phyloP scores from a whole-genome alignment of 1,140 invertebrate species.

The Tetranychus cinnabarinus region DNA sequence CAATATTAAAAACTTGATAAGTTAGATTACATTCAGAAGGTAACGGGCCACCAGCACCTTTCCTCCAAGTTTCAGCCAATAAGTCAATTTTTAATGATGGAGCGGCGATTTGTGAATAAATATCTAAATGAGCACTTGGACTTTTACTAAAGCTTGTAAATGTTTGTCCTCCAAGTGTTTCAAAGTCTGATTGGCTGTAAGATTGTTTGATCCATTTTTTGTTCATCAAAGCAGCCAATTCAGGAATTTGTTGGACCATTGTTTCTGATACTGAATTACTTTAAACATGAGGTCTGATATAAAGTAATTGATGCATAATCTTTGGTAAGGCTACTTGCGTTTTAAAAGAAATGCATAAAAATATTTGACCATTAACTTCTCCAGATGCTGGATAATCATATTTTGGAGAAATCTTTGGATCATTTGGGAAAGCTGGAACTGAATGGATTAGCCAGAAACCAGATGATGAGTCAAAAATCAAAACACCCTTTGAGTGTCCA shows the following conservation, averaged over 20 bases:
- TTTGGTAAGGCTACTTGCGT: neutral
- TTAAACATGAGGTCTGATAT: neutral
- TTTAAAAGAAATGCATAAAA: neutral
- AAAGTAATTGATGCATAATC: neutral
- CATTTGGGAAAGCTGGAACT: conserved; percentile 31
- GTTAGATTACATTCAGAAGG: conserved; percentile 27
- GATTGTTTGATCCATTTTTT: neutral
- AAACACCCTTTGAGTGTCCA: conserved; percentile 26
- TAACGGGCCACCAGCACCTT: conserved; percentile 35
- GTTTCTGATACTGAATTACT: neutral
- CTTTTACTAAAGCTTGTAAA: conserved; percentile 33
- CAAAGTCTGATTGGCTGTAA: neutral
- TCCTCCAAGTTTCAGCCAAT: conserved; percentile 63
- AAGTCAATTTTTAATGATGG: conserved; percentile 40
- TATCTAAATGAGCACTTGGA: conserved; percentile 32
- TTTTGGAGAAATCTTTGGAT: neutral
- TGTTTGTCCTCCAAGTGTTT: neutral
- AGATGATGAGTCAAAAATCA: conserved; percentile 36
- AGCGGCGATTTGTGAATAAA: conserved; percentile 58
- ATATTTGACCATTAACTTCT: neutral
- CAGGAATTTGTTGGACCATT: neutral
- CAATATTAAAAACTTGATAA: conserved; percentile 41
- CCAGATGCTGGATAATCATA: neutral
- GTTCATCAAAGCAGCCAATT: neutral
- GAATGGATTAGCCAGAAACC: conserved; percentile 82